Conservation (phyloP, 2,113 vertebrate genomes). For the Leucoraja erinaceus region DNA sequence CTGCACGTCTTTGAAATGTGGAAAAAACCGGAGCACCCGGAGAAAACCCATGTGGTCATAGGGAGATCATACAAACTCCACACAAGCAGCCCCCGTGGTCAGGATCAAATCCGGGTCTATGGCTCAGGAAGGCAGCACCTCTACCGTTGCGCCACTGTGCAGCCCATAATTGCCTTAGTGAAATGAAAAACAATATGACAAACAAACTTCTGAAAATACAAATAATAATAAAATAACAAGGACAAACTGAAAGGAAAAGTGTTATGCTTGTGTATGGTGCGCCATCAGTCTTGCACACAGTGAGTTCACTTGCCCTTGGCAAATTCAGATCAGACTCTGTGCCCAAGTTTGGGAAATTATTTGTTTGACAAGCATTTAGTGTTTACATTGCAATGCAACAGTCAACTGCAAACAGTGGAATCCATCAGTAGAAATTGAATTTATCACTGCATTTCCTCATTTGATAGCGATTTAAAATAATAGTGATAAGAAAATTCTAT, state of each 20-base stretch:
- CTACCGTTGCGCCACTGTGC: no score
- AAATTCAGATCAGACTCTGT: slow-evolving; percentile 12
- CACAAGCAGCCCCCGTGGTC: no score
- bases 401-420: slow-evolving; percentile 94
- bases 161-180: background rate
- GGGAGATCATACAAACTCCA: no score
- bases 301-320: slow-evolving; percentile 4
- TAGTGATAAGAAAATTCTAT: slow-evolving; percentile 98
- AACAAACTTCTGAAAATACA: background rate
- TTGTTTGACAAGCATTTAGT: slow-evolving; percentile 77
- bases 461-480: slow-evolving; percentile 98
- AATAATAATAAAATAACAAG: background rate
- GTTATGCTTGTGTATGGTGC: background rate
- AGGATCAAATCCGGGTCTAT: no score
- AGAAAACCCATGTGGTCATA: no score
- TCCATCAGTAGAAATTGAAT: slow-evolving; percentile 81
- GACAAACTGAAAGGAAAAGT: background rate
- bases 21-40: no score
- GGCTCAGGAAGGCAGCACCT: no score
- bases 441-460: slow-evolving; percentile 89
- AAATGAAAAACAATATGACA: background rate
- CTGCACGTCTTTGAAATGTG: no score
- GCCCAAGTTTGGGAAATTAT: slow-evolving; percentile 64
- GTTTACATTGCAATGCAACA: slow-evolving; percentile 82
- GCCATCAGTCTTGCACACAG: background rate